phyloP scores from a whole-genome alignment of 2,797 vertebrate species.

The Pseudochromis fuscus region DNA sequence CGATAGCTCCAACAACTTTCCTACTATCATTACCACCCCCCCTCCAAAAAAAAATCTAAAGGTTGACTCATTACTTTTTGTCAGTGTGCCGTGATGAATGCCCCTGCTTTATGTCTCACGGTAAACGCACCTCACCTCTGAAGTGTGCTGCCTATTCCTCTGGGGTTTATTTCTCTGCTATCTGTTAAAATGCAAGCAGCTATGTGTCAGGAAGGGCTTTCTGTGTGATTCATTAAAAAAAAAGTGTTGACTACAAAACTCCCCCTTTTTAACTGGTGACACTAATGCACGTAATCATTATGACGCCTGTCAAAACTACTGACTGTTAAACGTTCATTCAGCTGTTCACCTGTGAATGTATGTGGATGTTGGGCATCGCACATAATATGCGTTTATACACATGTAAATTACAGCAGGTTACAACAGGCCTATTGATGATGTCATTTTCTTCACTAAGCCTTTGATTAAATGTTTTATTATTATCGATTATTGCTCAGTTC shows the following conservation, averaged over 20 bases:
- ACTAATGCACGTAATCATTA: slow-evolving; percentile 54
- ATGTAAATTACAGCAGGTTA: slow-evolving; percentile 22
- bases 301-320: slow-evolving; percentile 42
- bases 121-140: slow-evolving; percentile 64
- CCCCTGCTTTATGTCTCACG: slow-evolving; percentile 65
- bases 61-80: slow-evolving; percentile 74
- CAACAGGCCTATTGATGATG: slow-evolving; percentile 20
- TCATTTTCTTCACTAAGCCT: slow-evolving; percentile 22
- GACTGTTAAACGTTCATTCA: slow-evolving; percentile 31
- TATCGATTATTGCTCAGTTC: slow-evolving; percentile 59
- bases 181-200: slow-evolving; percentile 60
- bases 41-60: slow-evolving; percentile 49
- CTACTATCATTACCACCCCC: slow-evolving; percentile 31
- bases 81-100: slow-evolving; percentile 71
- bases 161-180: slow-evolving; percentile 46
- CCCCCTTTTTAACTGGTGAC: slow-evolving; percentile 38
- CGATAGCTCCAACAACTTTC: slow-evolving; percentile 43
- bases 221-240: slow-evolving; percentile 48
- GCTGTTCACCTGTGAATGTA: slow-evolving; percentile 30
- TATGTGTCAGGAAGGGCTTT: slow-evolving; percentile 53
- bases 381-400: slow-evolving; percentile 20
- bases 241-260: slow-evolving; percentile 41
- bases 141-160: slow-evolving; percentile 56
- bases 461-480: slow-evolving; percentile 23
- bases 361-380: too few relatives aligned